Base-by-base conservation (phyloP, 2,888 invertebrate species). In the Lathronympha strigana region DNA sequence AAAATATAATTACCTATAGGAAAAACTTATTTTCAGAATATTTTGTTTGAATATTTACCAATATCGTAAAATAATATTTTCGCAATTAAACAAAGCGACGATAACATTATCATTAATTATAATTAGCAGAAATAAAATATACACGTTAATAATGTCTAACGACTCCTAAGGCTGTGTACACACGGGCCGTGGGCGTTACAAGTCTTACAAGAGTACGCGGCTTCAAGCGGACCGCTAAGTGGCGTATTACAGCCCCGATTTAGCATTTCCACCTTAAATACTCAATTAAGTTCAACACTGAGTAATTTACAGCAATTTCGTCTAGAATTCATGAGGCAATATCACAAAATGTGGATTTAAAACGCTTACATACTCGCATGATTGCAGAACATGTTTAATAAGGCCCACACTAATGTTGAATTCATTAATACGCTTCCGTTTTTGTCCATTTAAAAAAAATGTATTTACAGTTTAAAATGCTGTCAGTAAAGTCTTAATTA, bases 131-230 rank as follows among this genome's bases (percentile, higher is more conserved):
- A 47, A 23, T 38, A 19, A 54, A 21, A 38, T 23, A 33, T 21
- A 23, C 25, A 8, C 19, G 25, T 17, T 21, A 25, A 40, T 54
- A 43, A 58, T 58, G 45, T 66, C 64, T 66, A 53, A 4, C 1
- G 9, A 15, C 3, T 64, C 19, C 17, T 58, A 45, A 58, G 63
- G 58, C 57, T n/a, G 6, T 11, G 28, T 25, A 23, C 57, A 57
- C 63, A 63, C 49, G 31, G 9, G 47, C 9, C 58, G 64, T 64
- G 64, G 64, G 58, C 64, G 64, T 33, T 64, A 64, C 58, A 64
- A 58, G 51, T 36, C n/a, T n/a, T n/a, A n/a, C n/a, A n/a, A n/a
- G 23, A 38, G n/a, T 47, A 43, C 38, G 28, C 17, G 8, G 38
- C 31, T 40, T 31, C 19, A 36, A 43, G 63, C 51, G 50, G 50